Evolutionary conservation across 1,140 invertebrate species (phyloP), one percentile per base, ranked within the genome.

Genomic region (Wasmannia auropunctata): DNA sequence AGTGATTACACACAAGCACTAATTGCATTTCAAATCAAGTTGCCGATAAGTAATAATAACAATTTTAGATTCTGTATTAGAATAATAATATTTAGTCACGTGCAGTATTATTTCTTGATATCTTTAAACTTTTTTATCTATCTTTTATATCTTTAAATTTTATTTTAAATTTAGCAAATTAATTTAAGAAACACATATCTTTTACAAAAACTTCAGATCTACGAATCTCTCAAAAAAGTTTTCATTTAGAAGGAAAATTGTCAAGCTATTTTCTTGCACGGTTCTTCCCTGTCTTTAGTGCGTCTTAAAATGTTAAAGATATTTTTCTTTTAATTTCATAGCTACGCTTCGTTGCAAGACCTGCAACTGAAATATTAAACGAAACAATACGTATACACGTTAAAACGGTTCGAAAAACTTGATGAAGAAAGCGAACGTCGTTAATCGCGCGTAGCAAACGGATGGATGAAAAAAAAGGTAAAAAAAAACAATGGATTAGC

Each of bases 401-500:
- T n/a, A 43, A 63, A 28, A 77, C 43, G 0, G 4, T 34, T 63
- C 28, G 19, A 49, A n/a, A 63, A 34, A 46, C 14, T 0, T 2
- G 1, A 14, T n/a, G n/a, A 54, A 22, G 6, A 25, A 7, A n/a
- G 16, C 16, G 4, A 51, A 37, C 2, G 2, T 28, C 5, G 14
- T 14, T 65, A 31, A 65, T 56, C 11, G 6, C 14, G 10, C 16
- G 16, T 28, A 31, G 3, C 31, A 40, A 56, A 14, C 43, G 56
- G 4, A 56, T 10, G 63, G 10, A 70, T n/a, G 11, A 40, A 80
- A 54, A 80, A 56, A 19, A 28, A 43, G 54, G 65, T n/a, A n/a
- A n/a, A n/a, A n/a, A n/a, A n/a, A 60, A 31, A 46, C n/a, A 31
- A 10, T n/a, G 34, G n/a, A 81, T 58, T 83, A 83, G 56, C 60